A percentile compares a stretch with the other conserved stretches of the same genome.
These are phyloP conservation scores for Melinaea menophilus DNA, from an alignment of 2,888 invertebrate species.

Conservation along the genomic window DNA sequence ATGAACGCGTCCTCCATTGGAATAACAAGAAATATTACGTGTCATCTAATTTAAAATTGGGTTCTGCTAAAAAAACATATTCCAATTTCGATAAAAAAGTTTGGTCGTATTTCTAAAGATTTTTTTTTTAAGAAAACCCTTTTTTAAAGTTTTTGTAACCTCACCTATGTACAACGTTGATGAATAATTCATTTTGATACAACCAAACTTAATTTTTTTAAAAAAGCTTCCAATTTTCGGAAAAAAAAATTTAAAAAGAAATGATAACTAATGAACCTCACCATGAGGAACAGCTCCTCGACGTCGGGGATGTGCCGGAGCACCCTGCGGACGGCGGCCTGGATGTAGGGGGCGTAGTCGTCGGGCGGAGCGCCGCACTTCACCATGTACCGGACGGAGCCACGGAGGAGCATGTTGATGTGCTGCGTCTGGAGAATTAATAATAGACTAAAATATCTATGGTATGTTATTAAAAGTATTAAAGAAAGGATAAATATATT, in stretches of 20 bases:
- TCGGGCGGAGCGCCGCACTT: constrained; percentile 86
- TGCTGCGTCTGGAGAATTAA: constrained; percentile 82
- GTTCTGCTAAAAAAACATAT: too few species aligned
- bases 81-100: too few species aligned
- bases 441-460: constrained; percentile 15
- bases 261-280: constrained; percentile 45
- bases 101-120: too few species aligned
- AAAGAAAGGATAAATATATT: background rate
- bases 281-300: constrained; percentile 88
- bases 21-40: background rate
- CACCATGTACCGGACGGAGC: constrained; percentile 90
- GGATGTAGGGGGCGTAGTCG: constrained; percentile 87
- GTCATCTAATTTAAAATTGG: too few species aligned
- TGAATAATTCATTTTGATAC: too few species aligned
- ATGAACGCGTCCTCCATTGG: constrained; percentile 88
- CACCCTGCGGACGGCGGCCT: constrained; percentile 85
- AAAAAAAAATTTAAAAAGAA: too few species aligned
- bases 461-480: background rate
- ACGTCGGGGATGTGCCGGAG: constrained; percentile 87
- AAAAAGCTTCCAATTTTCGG: too few species aligned
- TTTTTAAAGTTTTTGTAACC: too few species aligned
- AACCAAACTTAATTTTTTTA: too few species aligned
- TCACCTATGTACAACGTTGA: too few species aligned
- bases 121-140: too few species aligned
- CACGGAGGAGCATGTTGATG: constrained; percentile 89